phyloP scores from a whole-genome alignment of 2,888 invertebrate genomes.

The Galerucella nymphaeae region DNA sequence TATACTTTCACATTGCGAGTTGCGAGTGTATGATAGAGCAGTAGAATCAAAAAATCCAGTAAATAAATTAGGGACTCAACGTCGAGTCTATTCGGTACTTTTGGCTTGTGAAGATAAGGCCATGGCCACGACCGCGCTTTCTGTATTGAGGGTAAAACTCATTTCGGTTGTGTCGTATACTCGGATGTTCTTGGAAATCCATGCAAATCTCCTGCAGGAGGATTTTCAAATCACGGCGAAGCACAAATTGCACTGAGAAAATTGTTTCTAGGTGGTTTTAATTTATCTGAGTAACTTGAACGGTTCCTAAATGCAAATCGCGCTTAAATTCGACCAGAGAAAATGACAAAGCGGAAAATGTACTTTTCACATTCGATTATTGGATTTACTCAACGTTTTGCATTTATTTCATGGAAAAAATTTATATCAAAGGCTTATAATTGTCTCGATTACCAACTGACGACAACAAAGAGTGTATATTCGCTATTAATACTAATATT shows the following conservation, averaged over 20 bases:
- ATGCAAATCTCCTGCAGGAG: constrained; percentile 41
- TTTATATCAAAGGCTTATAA: no score
- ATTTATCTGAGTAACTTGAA: neutral
- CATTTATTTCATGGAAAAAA: no score
- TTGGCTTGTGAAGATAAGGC: constrained; percentile 39
- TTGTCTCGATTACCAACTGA: no score
- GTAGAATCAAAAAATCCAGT: constrained; percentile 40
- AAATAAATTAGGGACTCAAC: constrained; percentile 42
- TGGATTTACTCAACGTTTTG: no score
- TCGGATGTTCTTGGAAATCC: constrained; percentile 42
- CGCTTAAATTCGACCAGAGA: no score
- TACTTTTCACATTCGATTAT: no score
- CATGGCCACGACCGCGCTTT: constrained; percentile 34
- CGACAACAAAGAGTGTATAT: no score
- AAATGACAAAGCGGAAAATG: no score
- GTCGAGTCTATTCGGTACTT: constrained; percentile 40
- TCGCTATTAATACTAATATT: no score
- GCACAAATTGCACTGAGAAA: constrained; percentile 32
- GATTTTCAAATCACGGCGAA: constrained; percentile 34
- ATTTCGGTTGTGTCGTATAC: constrained; percentile 43
- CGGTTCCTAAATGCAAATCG: neutral
- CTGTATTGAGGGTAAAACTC: constrained; percentile 42
- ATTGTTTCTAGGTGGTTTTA: constrained; percentile 2
- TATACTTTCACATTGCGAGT: constrained; percentile 9
- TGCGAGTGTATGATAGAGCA: constrained; percentile 30